These are phyloP conservation scores for Bufo gargarizans DNA, from an alignment of 2,113 vertebrate species.

Conservation along the genomic window DNA sequence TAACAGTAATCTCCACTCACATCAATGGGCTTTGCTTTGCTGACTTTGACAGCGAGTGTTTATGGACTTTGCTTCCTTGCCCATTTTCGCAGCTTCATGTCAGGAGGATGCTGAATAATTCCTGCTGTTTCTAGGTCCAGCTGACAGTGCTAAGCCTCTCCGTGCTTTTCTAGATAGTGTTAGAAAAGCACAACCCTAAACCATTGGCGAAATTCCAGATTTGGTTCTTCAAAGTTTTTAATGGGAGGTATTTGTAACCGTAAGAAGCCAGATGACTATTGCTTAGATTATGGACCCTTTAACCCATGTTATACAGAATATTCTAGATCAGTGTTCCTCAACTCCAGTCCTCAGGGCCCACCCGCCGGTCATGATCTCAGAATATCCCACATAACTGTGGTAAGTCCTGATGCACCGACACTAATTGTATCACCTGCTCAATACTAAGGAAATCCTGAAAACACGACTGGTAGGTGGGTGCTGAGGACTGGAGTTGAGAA, in stretches of 20 bases:
- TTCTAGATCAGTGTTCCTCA: too few species aligned
- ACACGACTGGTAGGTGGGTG: too few species aligned
- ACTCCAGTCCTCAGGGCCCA: too few species aligned
- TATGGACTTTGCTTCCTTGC: constrained; percentile 20
- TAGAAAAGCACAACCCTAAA: constrained; percentile 15
- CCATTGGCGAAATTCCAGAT: constrained; percentile 1
- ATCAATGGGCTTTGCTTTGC: neutral
- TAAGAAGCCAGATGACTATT: neutral
- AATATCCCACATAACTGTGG: too few species aligned
- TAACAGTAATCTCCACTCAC: constrained; percentile 17
- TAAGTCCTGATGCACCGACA: too few species aligned
- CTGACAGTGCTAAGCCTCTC: constrained; percentile 5
- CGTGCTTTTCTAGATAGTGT: constrained; percentile 23
- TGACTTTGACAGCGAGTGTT: constrained; percentile 21
- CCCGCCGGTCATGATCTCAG: too few species aligned
- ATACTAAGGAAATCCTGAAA: too few species aligned
- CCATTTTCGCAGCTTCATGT: constrained; percentile 23
- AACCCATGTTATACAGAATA: neutral
- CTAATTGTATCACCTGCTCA: too few species aligned
- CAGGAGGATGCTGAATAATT: neutral
- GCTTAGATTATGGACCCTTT: neutral
- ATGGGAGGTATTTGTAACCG: neutral
- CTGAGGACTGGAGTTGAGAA: too few species aligned
- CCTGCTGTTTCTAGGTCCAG: neutral
- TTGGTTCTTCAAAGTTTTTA: constrained; percentile 13